phyloP scores from a whole-genome alignment of 2,888 invertebrate species.

The Disparrhopalites patrizii region DNA sequence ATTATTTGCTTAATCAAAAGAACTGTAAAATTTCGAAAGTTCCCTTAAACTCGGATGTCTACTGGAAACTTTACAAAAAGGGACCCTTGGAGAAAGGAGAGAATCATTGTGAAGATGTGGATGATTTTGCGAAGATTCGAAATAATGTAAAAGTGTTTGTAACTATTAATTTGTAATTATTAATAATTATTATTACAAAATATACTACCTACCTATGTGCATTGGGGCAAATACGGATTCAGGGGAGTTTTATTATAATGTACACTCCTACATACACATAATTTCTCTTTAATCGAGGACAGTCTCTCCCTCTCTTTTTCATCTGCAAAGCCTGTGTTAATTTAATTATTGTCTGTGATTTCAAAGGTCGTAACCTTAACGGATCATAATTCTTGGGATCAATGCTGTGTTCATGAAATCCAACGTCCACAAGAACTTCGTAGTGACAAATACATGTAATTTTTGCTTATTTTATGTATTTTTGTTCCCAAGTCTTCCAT shows the following conservation, averaged over 20 bases:
- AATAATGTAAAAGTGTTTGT: background rate
- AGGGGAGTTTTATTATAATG: background rate
- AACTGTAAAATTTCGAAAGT: background rate
- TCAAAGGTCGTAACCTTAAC: background rate
- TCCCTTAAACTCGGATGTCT: background rate
- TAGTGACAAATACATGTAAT: conserved; percentile 6
- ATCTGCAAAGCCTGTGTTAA: background rate
- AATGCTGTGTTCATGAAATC: conserved; percentile 10
- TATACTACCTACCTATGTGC: too few relatives aligned
- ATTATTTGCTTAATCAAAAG: background rate
- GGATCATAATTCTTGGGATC: background rate
- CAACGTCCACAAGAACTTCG: background rate
- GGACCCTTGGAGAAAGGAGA: background rate
- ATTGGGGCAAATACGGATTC: too few relatives aligned
- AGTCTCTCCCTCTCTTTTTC: too few relatives aligned
- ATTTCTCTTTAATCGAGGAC: too few relatives aligned
- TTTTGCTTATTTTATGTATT: too few relatives aligned
- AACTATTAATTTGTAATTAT: background rate
- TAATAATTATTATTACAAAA: too few relatives aligned
- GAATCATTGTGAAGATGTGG: background rate
- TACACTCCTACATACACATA: too few relatives aligned
- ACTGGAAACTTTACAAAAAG: background rate
- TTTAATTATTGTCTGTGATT: background rate
- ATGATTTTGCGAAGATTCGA: background rate
- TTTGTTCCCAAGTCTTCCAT: too few relatives aligned